These are phyloP conservation scores for Ictalurus furcatus DNA, from an alignment of 2,113 vertebrate species.

Conservation along the genomic window DNA sequence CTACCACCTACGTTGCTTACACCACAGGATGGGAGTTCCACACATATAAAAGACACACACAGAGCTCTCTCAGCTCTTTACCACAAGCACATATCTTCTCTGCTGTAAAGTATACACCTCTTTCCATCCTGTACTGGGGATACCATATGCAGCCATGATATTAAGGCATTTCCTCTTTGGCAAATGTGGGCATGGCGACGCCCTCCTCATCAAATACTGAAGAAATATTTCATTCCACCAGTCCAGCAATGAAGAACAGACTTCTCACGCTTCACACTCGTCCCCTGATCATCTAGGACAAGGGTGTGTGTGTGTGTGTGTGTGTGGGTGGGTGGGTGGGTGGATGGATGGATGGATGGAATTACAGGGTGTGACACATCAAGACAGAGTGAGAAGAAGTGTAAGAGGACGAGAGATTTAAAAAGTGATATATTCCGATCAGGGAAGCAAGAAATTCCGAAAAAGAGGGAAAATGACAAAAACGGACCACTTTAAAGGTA, in stretches of 20 bases:
- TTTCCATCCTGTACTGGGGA: background rate
- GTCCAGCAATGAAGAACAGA: conserved; percentile 61
- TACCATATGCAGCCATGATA: conserved; percentile 20
- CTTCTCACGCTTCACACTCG: conserved; percentile 43
- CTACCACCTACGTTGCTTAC: conserved; percentile 26
- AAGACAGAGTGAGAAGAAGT: background rate
- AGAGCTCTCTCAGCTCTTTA: background rate
- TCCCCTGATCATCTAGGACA: conserved; percentile 58
- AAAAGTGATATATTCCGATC: conserved; percentile 7
- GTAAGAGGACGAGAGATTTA: background rate
- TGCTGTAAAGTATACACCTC: conserved; percentile 18
- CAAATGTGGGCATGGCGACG: conserved; percentile 7
- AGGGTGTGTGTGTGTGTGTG: conserved; percentile 51
- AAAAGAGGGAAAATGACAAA: background rate
- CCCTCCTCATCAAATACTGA: conserved; percentile 48
- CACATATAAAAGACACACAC: background rate
- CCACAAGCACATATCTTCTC: conserved; percentile 12
- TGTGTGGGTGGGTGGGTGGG: background rate
- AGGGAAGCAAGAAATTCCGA: background rate
- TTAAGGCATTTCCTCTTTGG: conserved; percentile 54
- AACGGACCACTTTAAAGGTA: background rate
- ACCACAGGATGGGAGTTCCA: conserved; percentile 6
- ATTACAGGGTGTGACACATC: conserved; percentile 31
- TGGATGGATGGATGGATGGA: background rate
- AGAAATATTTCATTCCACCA: conserved; percentile 61